Base-by-base conservation (phyloP, 53 echinoderm and acorn worm species). In the Paelopatides confundens region DNA sequence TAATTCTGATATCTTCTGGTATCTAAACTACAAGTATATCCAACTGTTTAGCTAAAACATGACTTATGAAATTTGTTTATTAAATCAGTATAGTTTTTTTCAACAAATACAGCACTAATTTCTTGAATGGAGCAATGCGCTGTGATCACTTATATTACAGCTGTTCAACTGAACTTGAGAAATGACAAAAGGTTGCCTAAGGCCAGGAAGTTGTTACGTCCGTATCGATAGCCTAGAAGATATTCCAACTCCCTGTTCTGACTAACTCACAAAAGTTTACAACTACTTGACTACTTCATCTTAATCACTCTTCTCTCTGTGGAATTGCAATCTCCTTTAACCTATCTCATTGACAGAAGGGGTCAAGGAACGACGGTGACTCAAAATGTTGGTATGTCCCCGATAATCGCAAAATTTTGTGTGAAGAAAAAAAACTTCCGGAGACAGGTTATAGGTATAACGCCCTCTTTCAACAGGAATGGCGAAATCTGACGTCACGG, bases 401-500 rank as follows among this genome's bases (percentile, higher is more conserved):
- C n/a, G n/a, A 68, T 28, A 18, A 29, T 35, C 14, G 21, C n/a
- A 5, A 68, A 10, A 29, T 32, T 35, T 33, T 33, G 33, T 12
- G 15, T 31, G 68, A 27, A 31, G 28, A 68, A 33, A 34, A 36
- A 35, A 79, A 32, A 2, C 79, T 53, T 79, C 54, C 79, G 79
- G 79, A 53, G 33, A 35, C 17, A 53, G 14, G 33, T 50, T 87
- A 28, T 29, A 52, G 62, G 46, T 29, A 32, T 82, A 81, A 64
- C 84, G 63, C 84, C 84, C 84, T 83, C 84, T 83, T 35, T 36
- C 9, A 6, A 63, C 15, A 83, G 84, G 84, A 83, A 83, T 83
- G 84, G 84, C 84, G 23, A 24, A 83, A 2, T 34, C 63, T 99
- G 99, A 99, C 99, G 99, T 97, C 99, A 99, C 94, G 86, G 95